Evolutionary conservation across 2,888 invertebrate species (phyloP), one percentile per base, ranked within the genome.

Genomic region (Monochamus alternatus): DNA sequence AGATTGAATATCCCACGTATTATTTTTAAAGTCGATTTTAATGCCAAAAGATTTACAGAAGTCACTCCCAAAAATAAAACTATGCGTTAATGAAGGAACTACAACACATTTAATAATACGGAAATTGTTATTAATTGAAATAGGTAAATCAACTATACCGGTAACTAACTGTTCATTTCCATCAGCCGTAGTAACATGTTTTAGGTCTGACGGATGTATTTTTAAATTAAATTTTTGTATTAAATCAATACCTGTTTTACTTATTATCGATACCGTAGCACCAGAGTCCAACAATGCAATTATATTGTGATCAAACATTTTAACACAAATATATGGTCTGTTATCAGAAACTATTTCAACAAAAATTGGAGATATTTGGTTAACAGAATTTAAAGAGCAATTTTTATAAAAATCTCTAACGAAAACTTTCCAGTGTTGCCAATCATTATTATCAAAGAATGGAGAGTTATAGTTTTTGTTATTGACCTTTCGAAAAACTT

Each of bases 201-300:
- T 67, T 3, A 60, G 30, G 12, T 3, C 5, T n/a, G 65, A 64
- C 2, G 44, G 9, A 32, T 65, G 59, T 8, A 71, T 22, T 22
- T 44, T 14, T 31, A 75, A 8, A 43, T 65, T 32, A 44, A 70
- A 66, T 22, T 38, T 60, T 58, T 71, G 47, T n/a, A 75, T 58
- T 32, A 75, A 22, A 8, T 64, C 52, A 22, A 75, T n/a, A 43
- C 74, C 67, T 22, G 47, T 51, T 3, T 52, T 10, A 60, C 75
- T 73, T 30, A 75, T 63, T 68, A 78, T 66, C 5, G 69, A 75
- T n/a, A 68, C 43, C n/a, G 68, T 77, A 8, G 77, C 75, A n/a
- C 76, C 78, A 38, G 72, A 70, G 74, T 80, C 78, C n/a, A 80
- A 73, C 9, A 75, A 58, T 10, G 52, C 76, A 12, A 44, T 51